These are phyloP conservation scores for Chelon labrosus DNA, from an alignment of 2,797 vertebrate genomes.

Conservation along the genomic window DNA sequence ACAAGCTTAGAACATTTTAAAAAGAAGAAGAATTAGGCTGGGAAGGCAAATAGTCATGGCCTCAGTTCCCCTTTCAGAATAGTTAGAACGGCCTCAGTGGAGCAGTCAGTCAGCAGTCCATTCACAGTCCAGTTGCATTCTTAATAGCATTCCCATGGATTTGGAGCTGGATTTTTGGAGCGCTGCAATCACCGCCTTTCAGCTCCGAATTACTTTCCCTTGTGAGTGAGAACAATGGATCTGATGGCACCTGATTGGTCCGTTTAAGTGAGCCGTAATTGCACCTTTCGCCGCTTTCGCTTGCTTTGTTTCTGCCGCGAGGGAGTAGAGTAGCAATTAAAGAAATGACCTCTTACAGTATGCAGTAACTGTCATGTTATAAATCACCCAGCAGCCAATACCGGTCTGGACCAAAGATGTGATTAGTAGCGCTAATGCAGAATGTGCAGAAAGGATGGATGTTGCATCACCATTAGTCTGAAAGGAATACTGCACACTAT, in stretches of 20 bases:
- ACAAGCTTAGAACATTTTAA: slow-evolving; percentile 7
- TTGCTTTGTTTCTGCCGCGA: slow-evolving; percentile 15
- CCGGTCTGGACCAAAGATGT: background rate
- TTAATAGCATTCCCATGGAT: slow-evolving; percentile 63
- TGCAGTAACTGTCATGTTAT: slow-evolving; percentile 2
- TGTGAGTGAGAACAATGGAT: slow-evolving; percentile 20
- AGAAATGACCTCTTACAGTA: slow-evolving; percentile 1
- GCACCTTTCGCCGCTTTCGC: slow-evolving; percentile 21
- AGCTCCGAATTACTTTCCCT: slow-evolving; percentile 36
- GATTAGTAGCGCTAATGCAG: too few relatives aligned
- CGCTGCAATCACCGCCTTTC: slow-evolving; percentile 66
- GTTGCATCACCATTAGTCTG: too few relatives aligned
- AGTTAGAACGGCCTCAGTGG: slow-evolving; percentile 42
- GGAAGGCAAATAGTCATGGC: slow-evolving; percentile 48
- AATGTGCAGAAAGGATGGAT: background rate
- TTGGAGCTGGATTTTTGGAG: slow-evolving; percentile 45
- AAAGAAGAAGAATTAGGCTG: slow-evolving; percentile 26
- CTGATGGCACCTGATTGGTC: slow-evolving; percentile 43
- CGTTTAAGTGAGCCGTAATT: slow-evolving; percentile 32
- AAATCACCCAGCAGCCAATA: background rate
- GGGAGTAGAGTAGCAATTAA: slow-evolving; percentile 8
- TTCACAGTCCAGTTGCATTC: slow-evolving; percentile 63
- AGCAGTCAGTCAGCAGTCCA: slow-evolving; percentile 66
- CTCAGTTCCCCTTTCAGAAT: slow-evolving; percentile 42
- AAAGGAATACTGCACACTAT: background rate